These are phyloP conservation scores for Setophaga coronata DNA, from an alignment of 2,113 vertebrate species.

Conservation along the genomic window DNA sequence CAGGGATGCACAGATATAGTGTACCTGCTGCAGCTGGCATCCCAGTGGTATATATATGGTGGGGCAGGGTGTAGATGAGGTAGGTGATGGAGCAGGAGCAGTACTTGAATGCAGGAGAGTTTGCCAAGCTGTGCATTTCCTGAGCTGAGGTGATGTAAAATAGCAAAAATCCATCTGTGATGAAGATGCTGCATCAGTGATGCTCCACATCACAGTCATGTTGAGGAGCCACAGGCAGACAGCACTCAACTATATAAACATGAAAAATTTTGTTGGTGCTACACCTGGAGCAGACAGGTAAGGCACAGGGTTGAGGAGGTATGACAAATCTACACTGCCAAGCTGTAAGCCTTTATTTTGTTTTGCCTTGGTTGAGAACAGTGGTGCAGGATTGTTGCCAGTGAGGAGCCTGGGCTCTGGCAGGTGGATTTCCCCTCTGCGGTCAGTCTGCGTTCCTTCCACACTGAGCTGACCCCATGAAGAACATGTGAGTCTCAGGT, in stretches of 20 bases:
- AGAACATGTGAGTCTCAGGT: not conserved
- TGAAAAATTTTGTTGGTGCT: not conserved
- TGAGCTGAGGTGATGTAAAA: not conserved
- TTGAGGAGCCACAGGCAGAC: not conserved
- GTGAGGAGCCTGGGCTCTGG: not conserved
- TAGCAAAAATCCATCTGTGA: not conserved
- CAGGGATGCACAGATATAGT: not conserved
- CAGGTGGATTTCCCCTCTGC: accelerated
- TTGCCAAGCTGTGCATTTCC: not conserved
- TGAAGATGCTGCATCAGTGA: accelerated
- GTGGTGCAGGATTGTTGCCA: not conserved
- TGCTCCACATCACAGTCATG: accelerated
- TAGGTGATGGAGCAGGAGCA: not conserved
- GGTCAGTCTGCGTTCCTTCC: not conserved
- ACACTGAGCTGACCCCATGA: not conserved
- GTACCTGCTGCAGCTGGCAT: not conserved
- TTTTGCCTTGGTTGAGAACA: not conserved
- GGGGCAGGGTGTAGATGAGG: not conserved
- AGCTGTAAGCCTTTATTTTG: not conserved
- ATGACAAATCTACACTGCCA: not conserved
- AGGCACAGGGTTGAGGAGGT: not conserved
- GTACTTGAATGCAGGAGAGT: not conserved
- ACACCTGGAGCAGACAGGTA: not conserved
- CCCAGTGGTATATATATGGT: not conserved
- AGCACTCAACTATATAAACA: not conserved